Base-by-base conservation (phyloP, 2,113 vertebrate species). In the Mirounga angustirostris region DNA sequence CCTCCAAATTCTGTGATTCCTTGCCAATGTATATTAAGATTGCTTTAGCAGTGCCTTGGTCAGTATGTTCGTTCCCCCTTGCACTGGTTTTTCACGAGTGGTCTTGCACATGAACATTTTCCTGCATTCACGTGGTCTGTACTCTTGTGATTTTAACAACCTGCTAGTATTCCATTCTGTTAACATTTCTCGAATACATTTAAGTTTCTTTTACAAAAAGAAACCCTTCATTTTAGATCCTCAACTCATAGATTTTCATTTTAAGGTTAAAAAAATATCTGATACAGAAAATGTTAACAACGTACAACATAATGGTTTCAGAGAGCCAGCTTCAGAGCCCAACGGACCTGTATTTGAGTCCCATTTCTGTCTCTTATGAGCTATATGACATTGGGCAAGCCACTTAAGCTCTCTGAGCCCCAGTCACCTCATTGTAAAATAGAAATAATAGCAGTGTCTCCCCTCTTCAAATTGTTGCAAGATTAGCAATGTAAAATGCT, bases 301-400 rank as follows among this genome's bases (percentile, higher is more conserved):
- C 5, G 1, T 89, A 56, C 46, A 74, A 56, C 7, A 21, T 46
- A 94, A 40, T 54, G 16, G 9, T 96, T 89, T 95, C 46, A 11
- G 19, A 90, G 21, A 52, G 46, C 8, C 19, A 24, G 46, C 30
- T 94, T 87, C 85, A 58, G 40, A 78, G 73, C 46, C 2, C 76
- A 91, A 61, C 1, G 85, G 59, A 79, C 9, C 26, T 50, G 15
- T 74, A 30, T 80, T 95, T 86, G 79, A 93, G 85, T 93, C 52
- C 22, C 13, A n/a, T 93, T 91, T 94, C 58, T 94, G 28, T 22
- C 4, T 58, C 36, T 96, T 85, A 74, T 0, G 82, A 94, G 33
- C 58, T 96, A 8, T 56, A 19, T 91, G 65, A 91, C 82, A 89
- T 93, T 93, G 40, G 54, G 30, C 30, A 80, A 94, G 90, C 95